Base-by-base conservation (phyloP, 2,113 vertebrate species). In the Manacus vitellinus region DNA sequence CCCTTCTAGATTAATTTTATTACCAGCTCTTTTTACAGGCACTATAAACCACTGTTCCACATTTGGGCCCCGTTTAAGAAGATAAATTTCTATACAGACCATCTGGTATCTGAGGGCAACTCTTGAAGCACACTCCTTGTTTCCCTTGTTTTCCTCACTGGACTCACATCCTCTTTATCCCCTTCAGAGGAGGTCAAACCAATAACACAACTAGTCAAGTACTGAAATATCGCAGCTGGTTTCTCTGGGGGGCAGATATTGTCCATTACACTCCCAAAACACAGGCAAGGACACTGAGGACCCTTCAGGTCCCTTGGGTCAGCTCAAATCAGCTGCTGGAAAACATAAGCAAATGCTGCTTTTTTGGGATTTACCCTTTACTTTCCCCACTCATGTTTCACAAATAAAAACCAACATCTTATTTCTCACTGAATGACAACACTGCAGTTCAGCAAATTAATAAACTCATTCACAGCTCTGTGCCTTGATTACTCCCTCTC, bases 1-100 rank as follows among this genome's bases (percentile, higher is more conserved):
- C 51, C 41, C 63, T 90, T 74, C 65, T 39, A 82, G 52, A 92
- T 75, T 80, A 77, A 95, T 92, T 91, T 78, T 46, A 85, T 65
- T 92, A 95, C 72, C 27, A 85, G 73, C 37, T 78, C 37, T 86
- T 91, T 95, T 94, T 67, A 92, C 0, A 1, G 52, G 23, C 44
- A 59, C 73, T 43, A 4, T 66, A 90, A 96, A 92, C 44, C 75
- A 52, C 24, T 7, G 8, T 31, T 43, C 70, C 63, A 35, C 44
- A 31, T 54, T 4, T 35, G 24, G 47, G 35, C 4, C 10, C 35
- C 47, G n/a, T n/a, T 55, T 8, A 47, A 89, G 63, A 75, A 52
- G 52, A 39, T 31, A 31, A 35, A 78, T 74, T 81, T 47, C 68
- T 59, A 10, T 33, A 31, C 0, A 37, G 75, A 70, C 12, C 46